Evolutionary conservation across 2,797 vertebrate species (phyloP).

Genomic region (Remorina albescens): DNA sequence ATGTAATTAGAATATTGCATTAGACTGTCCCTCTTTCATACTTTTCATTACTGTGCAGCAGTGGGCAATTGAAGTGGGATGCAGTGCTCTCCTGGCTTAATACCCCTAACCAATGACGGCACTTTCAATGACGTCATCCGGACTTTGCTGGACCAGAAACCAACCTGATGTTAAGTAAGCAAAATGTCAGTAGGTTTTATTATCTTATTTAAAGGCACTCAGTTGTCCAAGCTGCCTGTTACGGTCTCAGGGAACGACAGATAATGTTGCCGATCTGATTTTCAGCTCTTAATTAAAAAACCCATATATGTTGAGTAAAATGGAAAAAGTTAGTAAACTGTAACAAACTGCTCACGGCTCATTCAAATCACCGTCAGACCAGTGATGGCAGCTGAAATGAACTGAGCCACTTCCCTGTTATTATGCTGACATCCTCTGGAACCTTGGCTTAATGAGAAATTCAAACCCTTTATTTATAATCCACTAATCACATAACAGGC

Average conservation of each 20-base stretch:
- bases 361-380: not conserved
- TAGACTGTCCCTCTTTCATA: too few relatives aligned
- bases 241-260: too few relatives aligned
- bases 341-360: not conserved
- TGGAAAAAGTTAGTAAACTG: not conserved
- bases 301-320: not conserved
- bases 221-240: not conserved
- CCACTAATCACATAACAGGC: conserved; percentile 4
- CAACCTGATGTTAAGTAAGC: not conserved
- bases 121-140: too few relatives aligned
- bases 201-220: not conserved
- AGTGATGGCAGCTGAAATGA: conserved; percentile 2
- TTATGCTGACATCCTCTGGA: conserved; percentile 9
- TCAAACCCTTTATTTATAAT: conserved; percentile 15
- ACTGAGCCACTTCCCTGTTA: not conserved
- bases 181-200: not conserved
- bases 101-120: too few relatives aligned
- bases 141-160: too few relatives aligned
- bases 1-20: too few relatives aligned
- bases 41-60: too few relatives aligned
- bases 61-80: too few relatives aligned
- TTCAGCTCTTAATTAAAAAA: not conserved
- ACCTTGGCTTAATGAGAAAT: conserved; percentile 25
- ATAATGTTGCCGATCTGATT: not conserved
- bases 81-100: too few relatives aligned